Evolutionary conservation across 2,113 vertebrate species (phyloP).

Genomic region (Mobula birostris): DNA sequence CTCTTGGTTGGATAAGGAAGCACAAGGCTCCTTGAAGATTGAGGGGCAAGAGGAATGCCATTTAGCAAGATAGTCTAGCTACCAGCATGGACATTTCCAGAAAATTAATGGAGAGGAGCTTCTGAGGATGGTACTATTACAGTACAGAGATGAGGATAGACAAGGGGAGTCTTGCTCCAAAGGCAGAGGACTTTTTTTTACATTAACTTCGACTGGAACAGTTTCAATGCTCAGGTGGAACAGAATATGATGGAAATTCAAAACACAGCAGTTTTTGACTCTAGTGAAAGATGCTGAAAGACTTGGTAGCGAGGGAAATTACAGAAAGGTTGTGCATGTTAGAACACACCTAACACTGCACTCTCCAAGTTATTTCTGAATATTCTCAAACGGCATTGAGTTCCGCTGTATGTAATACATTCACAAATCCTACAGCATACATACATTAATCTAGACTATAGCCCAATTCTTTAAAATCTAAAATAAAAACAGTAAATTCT

Average conservation of each 20-base stretch:
- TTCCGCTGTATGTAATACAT: not conserved
- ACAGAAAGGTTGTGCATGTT: not conserved
- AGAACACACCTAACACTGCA: not conserved
- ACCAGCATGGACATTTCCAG: not conserved
- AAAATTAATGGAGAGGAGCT: not conserved
- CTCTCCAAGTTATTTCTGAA: not conserved
- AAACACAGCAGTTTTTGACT: not conserved
- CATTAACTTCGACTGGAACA: not conserved
- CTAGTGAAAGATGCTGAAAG: not conserved
- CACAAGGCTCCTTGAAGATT: not conserved
- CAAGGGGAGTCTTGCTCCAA: not conserved
- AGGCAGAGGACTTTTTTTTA: not conserved
- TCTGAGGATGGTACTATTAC: not conserved
- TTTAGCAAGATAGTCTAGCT: not conserved
- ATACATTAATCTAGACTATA: not conserved
- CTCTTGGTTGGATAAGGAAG: not conserved
- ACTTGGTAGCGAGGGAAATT: not conserved
- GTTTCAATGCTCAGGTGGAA: not conserved
- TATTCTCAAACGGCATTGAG: not conserved
- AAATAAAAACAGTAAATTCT: no score
- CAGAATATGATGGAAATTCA: not conserved
- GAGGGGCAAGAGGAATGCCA: not conserved
- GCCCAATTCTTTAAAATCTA: not conserved
- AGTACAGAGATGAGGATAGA: not conserved
- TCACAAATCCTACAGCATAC: not conserved